These are phyloP conservation scores for Crotalus adamanteus DNA, from an alignment of 2,797 vertebrate genomes.

Conservation along the genomic window DNA sequence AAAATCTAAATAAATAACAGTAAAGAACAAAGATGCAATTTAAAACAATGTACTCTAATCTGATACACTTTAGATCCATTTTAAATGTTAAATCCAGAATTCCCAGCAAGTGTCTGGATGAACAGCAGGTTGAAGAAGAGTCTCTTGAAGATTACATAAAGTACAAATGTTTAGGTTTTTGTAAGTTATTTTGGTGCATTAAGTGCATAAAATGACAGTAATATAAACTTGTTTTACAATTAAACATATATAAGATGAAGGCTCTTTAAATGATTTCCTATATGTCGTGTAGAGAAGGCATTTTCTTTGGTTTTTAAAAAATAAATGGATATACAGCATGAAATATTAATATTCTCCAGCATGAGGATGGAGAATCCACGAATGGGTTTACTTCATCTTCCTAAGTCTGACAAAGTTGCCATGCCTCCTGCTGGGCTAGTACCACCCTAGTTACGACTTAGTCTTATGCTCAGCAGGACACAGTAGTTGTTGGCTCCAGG, in stretches of 20 bases:
- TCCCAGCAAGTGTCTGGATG: not conserved
- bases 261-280: not conserved
- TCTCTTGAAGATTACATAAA: not conserved
- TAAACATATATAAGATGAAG: not conserved
- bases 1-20: not conserved
- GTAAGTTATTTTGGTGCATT: not conserved
- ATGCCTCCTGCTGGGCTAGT: no score
- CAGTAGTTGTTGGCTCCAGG: no score
- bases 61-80: not conserved
- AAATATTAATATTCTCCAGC: no score
- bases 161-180: constrained; percentile 32
- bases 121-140: not conserved
- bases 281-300: not conserved
- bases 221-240: not conserved
- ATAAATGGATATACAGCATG: not conserved
- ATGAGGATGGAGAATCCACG: no score
- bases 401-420: no score
- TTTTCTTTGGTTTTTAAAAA: not conserved
- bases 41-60: not conserved
- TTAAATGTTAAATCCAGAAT: not conserved
- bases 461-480: no score
- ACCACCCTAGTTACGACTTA: no score
- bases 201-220: constrained; percentile 8
- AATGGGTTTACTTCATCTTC: no score
- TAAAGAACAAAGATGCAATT: not conserved